A percentile compares a stretch with the other conserved stretches of the same genome.
phyloP scores from a whole-genome alignment of 2,797 vertebrate species.

The Loris lydekkerianus region DNA sequence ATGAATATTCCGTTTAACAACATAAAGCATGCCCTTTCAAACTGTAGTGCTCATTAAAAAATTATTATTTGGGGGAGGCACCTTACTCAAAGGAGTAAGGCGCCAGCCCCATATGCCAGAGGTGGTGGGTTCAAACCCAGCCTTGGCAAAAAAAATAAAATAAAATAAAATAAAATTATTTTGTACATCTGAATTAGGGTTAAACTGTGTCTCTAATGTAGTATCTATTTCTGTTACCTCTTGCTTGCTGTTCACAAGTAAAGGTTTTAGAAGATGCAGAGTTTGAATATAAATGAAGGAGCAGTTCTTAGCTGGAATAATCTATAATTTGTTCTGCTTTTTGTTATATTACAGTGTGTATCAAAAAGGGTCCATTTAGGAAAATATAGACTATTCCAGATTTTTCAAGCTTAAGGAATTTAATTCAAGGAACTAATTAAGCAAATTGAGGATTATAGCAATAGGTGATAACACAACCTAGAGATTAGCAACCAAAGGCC shows the following conservation, averaged over 20 bases:
- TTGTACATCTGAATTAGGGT: constrained; percentile 32
- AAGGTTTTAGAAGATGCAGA: not conserved
- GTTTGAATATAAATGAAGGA: not conserved
- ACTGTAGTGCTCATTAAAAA: not conserved
- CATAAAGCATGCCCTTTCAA: constrained; percentile 17
- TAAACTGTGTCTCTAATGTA: not conserved
- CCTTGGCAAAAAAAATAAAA: too few relatives aligned
- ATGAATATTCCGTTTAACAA: constrained; percentile 12
- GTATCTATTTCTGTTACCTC: not conserved
- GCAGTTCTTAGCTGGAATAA: not conserved
- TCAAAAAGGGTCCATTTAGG: not conserved
- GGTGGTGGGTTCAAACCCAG: too few relatives aligned
- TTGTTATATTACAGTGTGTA: not conserved
- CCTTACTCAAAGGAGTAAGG: too few relatives aligned
- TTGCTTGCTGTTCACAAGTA: not conserved
- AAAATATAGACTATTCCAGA: not conserved
- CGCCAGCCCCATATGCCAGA: too few relatives aligned
- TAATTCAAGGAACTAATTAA: not conserved
- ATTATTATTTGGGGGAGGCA: not conserved
- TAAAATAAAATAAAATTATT: not conserved
- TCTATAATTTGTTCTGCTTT: not conserved
- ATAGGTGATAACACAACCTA: not conserved
- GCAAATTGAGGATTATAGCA: not conserved
- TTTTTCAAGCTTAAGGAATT: not conserved
- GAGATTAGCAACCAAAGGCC: not conserved